Evolutionary conservation across 2,888 invertebrate genomes (phyloP), one percentile per base, ranked within the genome.

Genomic region (Stratiomys singularior): DNA sequence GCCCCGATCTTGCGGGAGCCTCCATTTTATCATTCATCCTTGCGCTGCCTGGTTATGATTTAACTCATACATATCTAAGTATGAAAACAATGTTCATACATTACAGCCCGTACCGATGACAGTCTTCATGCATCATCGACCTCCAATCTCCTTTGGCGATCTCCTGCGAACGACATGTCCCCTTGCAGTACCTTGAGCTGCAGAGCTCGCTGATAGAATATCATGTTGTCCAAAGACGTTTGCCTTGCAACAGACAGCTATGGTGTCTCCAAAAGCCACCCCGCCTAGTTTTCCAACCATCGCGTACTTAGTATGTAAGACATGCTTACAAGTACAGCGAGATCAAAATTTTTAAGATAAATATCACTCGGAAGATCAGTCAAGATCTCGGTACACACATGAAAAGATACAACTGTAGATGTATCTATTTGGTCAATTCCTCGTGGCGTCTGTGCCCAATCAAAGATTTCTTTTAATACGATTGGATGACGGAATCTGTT

Each of bases 281-380:
- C 72, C 72, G 72, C 72, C 72, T 72, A 72, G 56, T 72, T 72
- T 52, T 58, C 46, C 37, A 30, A 30, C 56, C 52, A 30, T 9
- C 72, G 30, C 46, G 28, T 67, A 46, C 67, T 58, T 58, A 2
- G 18, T 21, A 28, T 58, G 37, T 72, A 28, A 72, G 58, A 58
- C 30, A 30, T 18, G 37, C 30, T 58, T 37, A 18, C 28, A 72
- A 72, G 72, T 58, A 58, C 72, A 18, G 18, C 7, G n/a, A 74
- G 58, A 74, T 74, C 58, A 60, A 74, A 74, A 74, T 74, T 58
- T 74, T 74, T 74, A 58, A 74, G 58, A 74, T 74, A 74, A 74
- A 74, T 60, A 58, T 71, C 74, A 27, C 18, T 15, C 18, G n/a
- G 11, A 56, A 56, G 76, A 63, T 23, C 60, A 63, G 21, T n/a